Percentiles rank a stretch among this genome's conserved stretches.
Evolutionary conservation across 1,140 invertebrate genomes (phyloP).

Genomic region (Antheraea pernyi): DNA sequence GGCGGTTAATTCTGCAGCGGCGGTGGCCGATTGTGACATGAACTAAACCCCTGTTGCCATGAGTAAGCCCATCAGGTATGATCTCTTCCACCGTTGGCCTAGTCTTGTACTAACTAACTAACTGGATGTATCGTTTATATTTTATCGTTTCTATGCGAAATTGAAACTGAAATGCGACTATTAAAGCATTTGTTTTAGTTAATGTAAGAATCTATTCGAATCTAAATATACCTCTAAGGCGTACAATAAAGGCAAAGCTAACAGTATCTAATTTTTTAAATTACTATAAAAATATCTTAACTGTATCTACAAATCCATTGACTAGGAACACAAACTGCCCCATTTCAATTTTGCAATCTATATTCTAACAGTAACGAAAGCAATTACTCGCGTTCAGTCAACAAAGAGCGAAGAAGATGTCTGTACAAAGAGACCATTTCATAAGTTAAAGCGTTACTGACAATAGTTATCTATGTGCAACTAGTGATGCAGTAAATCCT

Average conservation of each 20-base stretch:
- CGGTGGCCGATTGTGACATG: slow-evolving; percentile 69
- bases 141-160: neutral
- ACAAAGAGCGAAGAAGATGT: slow-evolving; percentile 56
- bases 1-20: slow-evolving; percentile 68
- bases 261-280: slow-evolving; percentile 26
- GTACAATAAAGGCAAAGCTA: too few relatives aligned
- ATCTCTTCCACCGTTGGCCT: slow-evolving; percentile 45
- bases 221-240: too few relatives aligned
- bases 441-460: slow-evolving; percentile 66
- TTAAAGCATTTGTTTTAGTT: too few relatives aligned
- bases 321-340: slow-evolving; percentile 64
- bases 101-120: slow-evolving; percentile 35
- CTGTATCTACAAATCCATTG: slow-evolving; percentile 58
- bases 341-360: slow-evolving; percentile 64
- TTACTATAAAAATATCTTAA: slow-evolving; percentile 49
- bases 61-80: slow-evolving; percentile 71
- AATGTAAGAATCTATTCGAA: too few relatives aligned
- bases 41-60: slow-evolving; percentile 72
- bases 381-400: slow-evolving; percentile 69
- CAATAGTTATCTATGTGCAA: slow-evolving; percentile 67
- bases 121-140: neutral
- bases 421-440: slow-evolving; percentile 69
- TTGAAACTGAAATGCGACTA: too few relatives aligned
- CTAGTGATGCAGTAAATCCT: slow-evolving; percentile 73
- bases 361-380: slow-evolving; percentile 58